Evolutionary conservation across 2,113 vertebrate genomes (phyloP).

Genomic region (Circaetus gallicus): DNA sequence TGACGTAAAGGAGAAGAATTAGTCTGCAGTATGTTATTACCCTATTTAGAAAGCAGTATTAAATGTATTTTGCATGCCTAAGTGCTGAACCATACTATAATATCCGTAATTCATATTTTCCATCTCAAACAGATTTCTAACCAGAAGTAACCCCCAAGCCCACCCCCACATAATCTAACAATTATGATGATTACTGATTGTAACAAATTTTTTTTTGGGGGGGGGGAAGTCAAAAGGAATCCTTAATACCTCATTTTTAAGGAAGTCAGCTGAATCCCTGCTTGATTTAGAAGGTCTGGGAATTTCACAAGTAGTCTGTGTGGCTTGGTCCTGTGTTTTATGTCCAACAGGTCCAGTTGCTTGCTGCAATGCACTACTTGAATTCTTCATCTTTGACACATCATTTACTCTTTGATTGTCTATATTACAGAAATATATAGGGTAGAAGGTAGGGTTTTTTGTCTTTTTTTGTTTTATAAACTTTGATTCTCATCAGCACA

Average conservation of each 20-base stretch:
- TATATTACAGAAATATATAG: conserved; percentile 9
- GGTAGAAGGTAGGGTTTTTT: neutral
- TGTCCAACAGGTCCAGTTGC: neutral
- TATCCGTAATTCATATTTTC: neutral
- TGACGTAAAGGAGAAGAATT: neutral
- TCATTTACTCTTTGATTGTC: conserved; percentile 60
- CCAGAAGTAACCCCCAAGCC: neutral
- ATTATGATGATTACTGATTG: neutral
- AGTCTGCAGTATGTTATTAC: neutral
- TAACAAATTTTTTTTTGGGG: neutral
- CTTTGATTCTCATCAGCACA: neutral
- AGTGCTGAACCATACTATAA: neutral
- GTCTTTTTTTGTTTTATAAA: neutral
- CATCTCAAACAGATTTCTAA: neutral
- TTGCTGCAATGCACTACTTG: neutral
- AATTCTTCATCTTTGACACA: conserved; percentile 40
- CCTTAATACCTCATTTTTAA: conserved; percentile 80
- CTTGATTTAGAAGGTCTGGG: conserved; percentile 24
- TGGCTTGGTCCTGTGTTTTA: conserved; percentile 66
- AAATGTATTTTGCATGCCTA: neutral
- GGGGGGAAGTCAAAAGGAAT: neutral
- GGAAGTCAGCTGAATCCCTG: conserved; percentile 41
- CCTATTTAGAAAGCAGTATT: neutral
- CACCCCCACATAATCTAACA: neutral
- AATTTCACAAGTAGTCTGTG: conserved; percentile 76